Base-by-base conservation (phyloP, 2,113 vertebrate species). In the Rhea pennata region DNA sequence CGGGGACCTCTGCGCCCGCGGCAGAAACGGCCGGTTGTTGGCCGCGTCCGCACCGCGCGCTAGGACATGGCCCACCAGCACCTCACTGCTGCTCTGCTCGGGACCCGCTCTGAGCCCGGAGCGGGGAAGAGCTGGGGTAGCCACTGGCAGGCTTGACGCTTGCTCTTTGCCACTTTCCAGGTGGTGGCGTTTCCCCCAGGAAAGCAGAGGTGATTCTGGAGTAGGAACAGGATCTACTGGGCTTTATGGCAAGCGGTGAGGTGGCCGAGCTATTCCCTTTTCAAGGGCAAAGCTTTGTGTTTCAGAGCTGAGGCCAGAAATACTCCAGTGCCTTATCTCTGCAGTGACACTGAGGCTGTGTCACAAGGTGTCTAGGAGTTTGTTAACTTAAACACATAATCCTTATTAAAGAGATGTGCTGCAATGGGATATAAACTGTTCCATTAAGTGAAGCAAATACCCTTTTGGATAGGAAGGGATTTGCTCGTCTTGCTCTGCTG, bases 61-160 rank as follows among this genome's bases (percentile, higher is more conserved):
- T 24, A 3, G 70, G 36, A 26, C 15, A 13, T 31, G 15, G 3
- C 1, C 8, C 15, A 2, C 6, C 39, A 17, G 53, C 23, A 33
- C 12, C 61, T 15, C 20, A 1, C 51, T 9, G 42, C 59, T 15
- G 51, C 77, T 66, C 69, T 44, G 87, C n/a, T 23, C 14, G 46
- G 24, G 33, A 33, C 48, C 56, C 6, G 39, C 74, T 15, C 58
- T 9, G 58, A 11, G 40, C 50, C 27, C 21, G 14, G 17, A 1
- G 2, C 2, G 42, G 12, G 22, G 14, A 0, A 0, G 26, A 21
- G 3, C 33, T 3, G 46, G 20, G 66, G 3, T 10, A 3, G 23
- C 31, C 74, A 12, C 26, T 1, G 42, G 3, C 1, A 2, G 1
- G 36, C 26, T 66, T 33, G 29, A 8, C 26, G 39, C 20, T 24